Base-by-base conservation (phyloP, 2,113 vertebrate genomes). In the Alethe castanea region DNA sequence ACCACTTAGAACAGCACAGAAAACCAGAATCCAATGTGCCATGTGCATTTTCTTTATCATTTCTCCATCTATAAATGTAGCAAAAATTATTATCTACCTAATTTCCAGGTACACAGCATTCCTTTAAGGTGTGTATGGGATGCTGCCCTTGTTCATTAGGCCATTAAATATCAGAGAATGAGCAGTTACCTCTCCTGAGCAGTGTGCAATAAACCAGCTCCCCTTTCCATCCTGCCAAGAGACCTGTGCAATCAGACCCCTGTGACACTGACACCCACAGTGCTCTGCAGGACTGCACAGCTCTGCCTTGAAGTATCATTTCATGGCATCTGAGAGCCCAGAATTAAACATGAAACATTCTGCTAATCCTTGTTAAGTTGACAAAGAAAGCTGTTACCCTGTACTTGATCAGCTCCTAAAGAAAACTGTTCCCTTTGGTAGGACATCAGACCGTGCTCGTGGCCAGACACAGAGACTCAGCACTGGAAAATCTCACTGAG, bases 201-300 rank as follows among this genome's bases (percentile, higher is more conserved):
- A 74, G 57, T 11, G 38, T 22, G 78, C 48, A 87, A 19, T 48
- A 85, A 79, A 38, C 19, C 85, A 35, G 52, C 56, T 66, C 69
- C 14, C 47, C 81, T 84, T 66, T 76, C 48, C 29, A 48, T 14
- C 53, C 84, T 45, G 50, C 88, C 50, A n/a, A 48, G 91, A 79
- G 77, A 71, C 45, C 57, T 29, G 54, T 80, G 90, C 87, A 79
- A 26, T 92, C 93, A 93, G 92, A 83, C 50, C 92, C 67, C 82
- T 33, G 76, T 83, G 90, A 57, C 90, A 83, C 67, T 1, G 12
- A 53, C 95, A 86, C 40, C 90, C 86, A 83, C 76, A 31, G 81
- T 13, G 76, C 92, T 42, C 92, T 73, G 90, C 44, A 14, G 65
- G 89, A 12, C 70, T 77, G 62, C 94, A 47, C 12, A 47, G 42